Base-by-base conservation (phyloP, 2,888 invertebrate genomes). In the Trimorus sp. region DNA sequence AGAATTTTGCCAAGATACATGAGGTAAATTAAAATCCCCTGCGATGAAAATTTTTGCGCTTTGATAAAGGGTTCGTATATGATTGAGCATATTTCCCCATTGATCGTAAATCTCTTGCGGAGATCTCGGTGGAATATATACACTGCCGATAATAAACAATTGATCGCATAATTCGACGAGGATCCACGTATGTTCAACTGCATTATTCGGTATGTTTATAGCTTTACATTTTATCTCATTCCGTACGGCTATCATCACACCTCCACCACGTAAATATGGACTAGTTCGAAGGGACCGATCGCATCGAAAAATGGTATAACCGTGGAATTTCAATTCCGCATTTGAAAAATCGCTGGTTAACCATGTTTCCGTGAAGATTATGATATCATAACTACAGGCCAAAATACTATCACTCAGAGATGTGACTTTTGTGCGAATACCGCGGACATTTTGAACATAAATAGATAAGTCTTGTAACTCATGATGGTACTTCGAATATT, bases 281-380 rank as follows among this genome's bases (percentile, higher is more conserved):
- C 62, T 62, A 9, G 62, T 48, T 7, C 11, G 0, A 4, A n/a
- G 7, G 0, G 59, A 59, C 1, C 59, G 40, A 14, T 59, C 59
- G 15, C 12, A 59, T 14, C 59, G 59, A 40, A 59, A 59, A 14
- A 59, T 15, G 1, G 14, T 14, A 7, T 40, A 59, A 0, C 59
- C 59, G 2, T 1, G 7, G 9, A 62, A 48, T 0, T 15, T 1
- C n/a, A 45, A 40, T 26, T 62, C 48, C 8, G 7, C 40, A 15
- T 59, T 11, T 1, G 36, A 1, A 14, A 42, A 14, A n/a, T 60
- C 42, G 15, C 11, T 1, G 12, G 60, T 15, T 42, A 60, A 14
- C 60, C 60, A 60, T 12, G 60, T 60, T n/a, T 60, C 60, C 5
- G 60, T 60, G 0, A 60, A 42, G 9, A 60, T 37, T 15, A 60